Evolutionary conservation across 2,113 vertebrate species (phyloP).

Genomic region (Paracanthobrama guichenoti): DNA sequence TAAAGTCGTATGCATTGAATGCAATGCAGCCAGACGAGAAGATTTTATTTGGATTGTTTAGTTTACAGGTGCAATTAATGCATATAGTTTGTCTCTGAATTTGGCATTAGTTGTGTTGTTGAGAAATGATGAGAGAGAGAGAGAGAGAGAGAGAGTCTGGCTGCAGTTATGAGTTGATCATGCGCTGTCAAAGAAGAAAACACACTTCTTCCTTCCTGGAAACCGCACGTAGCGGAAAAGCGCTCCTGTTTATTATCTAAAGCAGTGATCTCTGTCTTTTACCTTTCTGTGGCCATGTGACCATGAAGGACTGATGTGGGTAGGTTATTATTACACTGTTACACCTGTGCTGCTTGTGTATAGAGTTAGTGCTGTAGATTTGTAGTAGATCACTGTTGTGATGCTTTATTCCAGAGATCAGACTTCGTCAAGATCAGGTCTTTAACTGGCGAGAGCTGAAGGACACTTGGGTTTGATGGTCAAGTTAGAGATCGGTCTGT

Average conservation of each 20-base stretch:
- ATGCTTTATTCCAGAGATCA: background rate
- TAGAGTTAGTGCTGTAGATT: background rate
- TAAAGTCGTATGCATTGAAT: background rate
- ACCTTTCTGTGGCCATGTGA: background rate
- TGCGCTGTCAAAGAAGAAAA: slow-evolving; percentile 29
- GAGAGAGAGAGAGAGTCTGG: background rate
- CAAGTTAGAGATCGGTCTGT: slow-evolving; percentile 4
- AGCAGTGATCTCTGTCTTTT: background rate
- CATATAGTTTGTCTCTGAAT: background rate
- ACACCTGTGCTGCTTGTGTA: background rate
- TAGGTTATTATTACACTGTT: background rate
- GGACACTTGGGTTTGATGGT: slow-evolving; percentile 7
- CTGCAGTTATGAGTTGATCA: background rate
- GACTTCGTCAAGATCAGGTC: slow-evolving; percentile 2
- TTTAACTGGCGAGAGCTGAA: background rate
- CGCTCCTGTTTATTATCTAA: slow-evolving; percentile 20
- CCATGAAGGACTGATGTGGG: slow-evolving; percentile 1
- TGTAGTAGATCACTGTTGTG: background rate
- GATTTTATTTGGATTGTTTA: background rate
- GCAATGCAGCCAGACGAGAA: background rate
- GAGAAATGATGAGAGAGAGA: background rate
- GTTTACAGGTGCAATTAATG: background rate
- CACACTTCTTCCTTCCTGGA: slow-evolving; percentile 15
- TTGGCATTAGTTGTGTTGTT: background rate
- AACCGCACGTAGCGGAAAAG: background rate